Base-by-base conservation (phyloP, 2,113 vertebrate genomes). In the Xiphophorus maculatus region DNA sequence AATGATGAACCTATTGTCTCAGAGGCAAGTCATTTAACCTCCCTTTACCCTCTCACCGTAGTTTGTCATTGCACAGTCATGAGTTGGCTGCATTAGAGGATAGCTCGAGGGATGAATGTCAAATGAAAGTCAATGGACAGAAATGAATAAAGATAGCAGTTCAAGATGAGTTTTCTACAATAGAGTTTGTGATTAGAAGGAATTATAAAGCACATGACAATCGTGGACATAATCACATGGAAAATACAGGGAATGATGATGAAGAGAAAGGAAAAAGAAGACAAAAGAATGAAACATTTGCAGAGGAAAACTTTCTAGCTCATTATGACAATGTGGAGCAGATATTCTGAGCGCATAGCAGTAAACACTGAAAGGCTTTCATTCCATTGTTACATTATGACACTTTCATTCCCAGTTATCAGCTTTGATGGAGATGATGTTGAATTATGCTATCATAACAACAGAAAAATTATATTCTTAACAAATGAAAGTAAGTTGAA, bases 21-120 rank as follows among this genome's bases (percentile, higher is more conserved):
- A 71, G 90, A 91, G 92, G 91, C 88, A 88, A 94, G 89, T 92
- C 85, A 90, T 93, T 93, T 94, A 93, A 93, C 90, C 93, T 91
- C 86, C 77, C 86, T 80, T 85, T 84, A 85, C 80, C 74, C 81
- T 74, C 40, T 79, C 71, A 69, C 40, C 25, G 54, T 79, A 82
- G 69, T 91, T 92, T 93, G 90, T 93, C 90, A 90, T 77, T 32
- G 66, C 69, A 78, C 77, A 81, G 81, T 81, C 85, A 85, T 77
- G 71, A 60, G 66, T 76, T 32, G 58, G 79, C 35, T 8, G 70
- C 62, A 80, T 83, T 73, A 87, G 69, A 82, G 75, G 84, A 84
- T 54, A 44, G 75, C 80, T 79, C 10, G 76, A 66, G 78, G 83
- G 73, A 83, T 88, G 86, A 90, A 92, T 89, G 88, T 79, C 87